Evolutionary conservation across 2,797 vertebrate genomes (phyloP).

Genomic region (Chaunax sp.): DNA sequence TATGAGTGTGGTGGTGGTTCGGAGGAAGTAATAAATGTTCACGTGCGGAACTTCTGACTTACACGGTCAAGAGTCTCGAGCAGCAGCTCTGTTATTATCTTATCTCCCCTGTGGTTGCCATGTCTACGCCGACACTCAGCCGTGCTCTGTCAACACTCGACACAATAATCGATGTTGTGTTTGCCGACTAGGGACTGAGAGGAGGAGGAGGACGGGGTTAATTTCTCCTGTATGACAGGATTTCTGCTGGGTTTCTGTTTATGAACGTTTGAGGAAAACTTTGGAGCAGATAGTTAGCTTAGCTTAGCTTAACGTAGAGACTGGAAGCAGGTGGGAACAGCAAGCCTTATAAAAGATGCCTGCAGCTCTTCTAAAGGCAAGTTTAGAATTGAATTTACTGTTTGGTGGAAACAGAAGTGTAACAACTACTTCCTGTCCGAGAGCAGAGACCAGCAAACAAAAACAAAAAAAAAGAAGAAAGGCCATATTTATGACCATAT

Average conservation of each 20-base stretch:
- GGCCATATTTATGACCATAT: not conserved
- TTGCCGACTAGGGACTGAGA: conserved; percentile 27
- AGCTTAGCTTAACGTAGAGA: too few species aligned
- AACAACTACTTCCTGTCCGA: too few species aligned
- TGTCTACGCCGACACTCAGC: conserved; percentile 49
- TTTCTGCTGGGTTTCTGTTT: conserved; percentile 12
- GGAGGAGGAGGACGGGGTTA: conserved; percentile 1
- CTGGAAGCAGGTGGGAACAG: too few species aligned
- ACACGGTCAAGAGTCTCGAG: conserved; percentile 11
- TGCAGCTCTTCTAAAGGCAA: too few species aligned
- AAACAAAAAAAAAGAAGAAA: too few species aligned
- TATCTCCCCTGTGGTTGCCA: conserved; percentile 50
- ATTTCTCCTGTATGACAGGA: conserved; percentile 23
- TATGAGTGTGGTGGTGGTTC: too few species aligned
- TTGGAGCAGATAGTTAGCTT: not conserved
- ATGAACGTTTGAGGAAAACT: not conserved
- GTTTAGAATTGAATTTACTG: too few species aligned
- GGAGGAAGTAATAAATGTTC: not conserved
- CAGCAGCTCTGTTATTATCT: conserved; percentile 36
- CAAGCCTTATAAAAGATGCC: too few species aligned
- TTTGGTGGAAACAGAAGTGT: too few species aligned
- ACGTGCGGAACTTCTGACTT: conserved; percentile 26
- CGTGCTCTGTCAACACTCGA: conserved; percentile 57
- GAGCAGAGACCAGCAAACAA: too few species aligned
- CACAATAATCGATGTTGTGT: conserved; percentile 51